Conservation (phyloP, 2,797 vertebrate species). For the Micromesistius poutassou region DNA sequence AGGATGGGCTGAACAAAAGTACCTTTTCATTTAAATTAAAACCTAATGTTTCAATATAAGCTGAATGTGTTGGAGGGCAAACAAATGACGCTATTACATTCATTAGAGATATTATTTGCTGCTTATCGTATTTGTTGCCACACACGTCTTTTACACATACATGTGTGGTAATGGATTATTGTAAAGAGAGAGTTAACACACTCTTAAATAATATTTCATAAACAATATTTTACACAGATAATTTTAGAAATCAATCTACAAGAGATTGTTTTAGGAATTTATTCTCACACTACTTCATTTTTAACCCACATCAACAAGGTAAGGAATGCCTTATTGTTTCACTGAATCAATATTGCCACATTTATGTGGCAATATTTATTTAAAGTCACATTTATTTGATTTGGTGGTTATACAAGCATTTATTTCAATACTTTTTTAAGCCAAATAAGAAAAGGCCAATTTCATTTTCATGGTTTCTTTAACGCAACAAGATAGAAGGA, state of each 20-base stretch:
- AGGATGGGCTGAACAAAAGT: conserved; percentile 7
- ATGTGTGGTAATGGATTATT: neutral
- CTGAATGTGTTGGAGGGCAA: neutral
- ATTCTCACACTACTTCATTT: too few species aligned
- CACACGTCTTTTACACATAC: neutral
- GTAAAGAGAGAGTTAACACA: too few species aligned
- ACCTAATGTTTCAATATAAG: neutral
- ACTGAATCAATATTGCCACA: too few species aligned
- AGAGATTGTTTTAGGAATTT: too few species aligned
- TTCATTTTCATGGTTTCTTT: neutral
- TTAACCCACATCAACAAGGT: too few species aligned
- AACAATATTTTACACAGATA: too few species aligned
- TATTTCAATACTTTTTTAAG: neutral
- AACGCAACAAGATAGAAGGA: neutral
- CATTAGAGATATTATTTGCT: neutral
- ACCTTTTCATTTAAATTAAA: neutral
- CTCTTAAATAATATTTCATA: too few species aligned
- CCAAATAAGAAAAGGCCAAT: neutral
- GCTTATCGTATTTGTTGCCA: neutral
- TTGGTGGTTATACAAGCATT: neutral
- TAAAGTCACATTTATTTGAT: neutral
- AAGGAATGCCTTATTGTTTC: too few species aligned
- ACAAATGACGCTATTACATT: neutral
- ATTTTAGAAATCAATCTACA: too few species aligned
- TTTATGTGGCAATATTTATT: too few species aligned